Percentiles rank a stretch among this genome's conserved stretches.
phyloP scores from a whole-genome alignment of 2,113 vertebrate species.

The Anoplopoma fimbria region DNA sequence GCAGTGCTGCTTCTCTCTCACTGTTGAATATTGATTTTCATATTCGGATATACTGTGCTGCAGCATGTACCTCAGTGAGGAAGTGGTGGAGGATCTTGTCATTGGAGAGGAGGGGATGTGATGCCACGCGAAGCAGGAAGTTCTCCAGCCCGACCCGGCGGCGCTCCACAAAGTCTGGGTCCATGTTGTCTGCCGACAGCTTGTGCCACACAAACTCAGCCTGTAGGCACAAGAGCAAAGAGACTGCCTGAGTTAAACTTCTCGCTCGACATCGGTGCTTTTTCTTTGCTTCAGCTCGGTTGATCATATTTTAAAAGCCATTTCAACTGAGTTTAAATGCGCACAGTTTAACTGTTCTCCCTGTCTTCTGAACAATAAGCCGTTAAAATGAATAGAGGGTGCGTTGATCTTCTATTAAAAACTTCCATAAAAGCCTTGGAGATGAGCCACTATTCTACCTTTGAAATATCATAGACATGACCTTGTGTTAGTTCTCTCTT shows the following conservation, averaged over 20 bases:
- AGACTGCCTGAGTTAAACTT: neutral
- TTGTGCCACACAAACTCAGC: constrained; percentile 99
- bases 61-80: constrained; percentile 89
- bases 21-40: neutral
- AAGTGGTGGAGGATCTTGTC: constrained; percentile 94
- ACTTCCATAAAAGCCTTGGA: too few relatives aligned
- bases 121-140: constrained; percentile 94
- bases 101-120: constrained; percentile 90
- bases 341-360: neutral
- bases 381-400: neutral
- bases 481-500: too few relatives aligned
- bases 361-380: neutral
- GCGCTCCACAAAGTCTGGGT: constrained; percentile 97
- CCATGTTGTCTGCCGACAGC: constrained; percentile 97
- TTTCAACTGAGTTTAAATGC: too few relatives aligned
- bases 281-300: neutral
- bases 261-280: neutral
- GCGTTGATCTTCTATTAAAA: neutral
- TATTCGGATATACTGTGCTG: neutral
- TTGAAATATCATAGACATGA: too few relatives aligned
- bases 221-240: constrained; percentile 67
- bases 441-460: neutral
- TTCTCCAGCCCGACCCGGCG: constrained; percentile 96
- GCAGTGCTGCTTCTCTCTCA: neutral
- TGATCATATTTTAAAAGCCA: neutral